These are phyloP conservation scores for Chromis chromis DNA, from an alignment of 2,797 vertebrate genomes.

Conservation along the genomic window DNA sequence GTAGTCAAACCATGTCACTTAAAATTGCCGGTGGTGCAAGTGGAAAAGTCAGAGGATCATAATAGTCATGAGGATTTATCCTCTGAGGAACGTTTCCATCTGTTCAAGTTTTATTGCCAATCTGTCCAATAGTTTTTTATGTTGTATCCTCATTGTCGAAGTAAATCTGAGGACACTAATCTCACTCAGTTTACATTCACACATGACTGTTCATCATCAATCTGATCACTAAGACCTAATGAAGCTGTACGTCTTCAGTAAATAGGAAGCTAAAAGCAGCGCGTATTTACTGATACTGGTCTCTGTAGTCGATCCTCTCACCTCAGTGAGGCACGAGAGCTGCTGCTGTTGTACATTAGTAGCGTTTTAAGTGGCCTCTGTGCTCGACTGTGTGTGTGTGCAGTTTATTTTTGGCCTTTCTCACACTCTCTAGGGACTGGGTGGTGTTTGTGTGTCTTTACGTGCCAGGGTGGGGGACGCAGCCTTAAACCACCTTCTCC, in stretches of 20 bases:
- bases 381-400: conserved; percentile 25
- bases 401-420: conserved; percentile 62
- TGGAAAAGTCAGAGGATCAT: not conserved
- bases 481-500: conserved; percentile 44
- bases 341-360: conserved; percentile 6
- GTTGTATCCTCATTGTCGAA: not conserved
- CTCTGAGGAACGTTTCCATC: not conserved
- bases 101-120: not conserved
- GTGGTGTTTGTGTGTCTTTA: conserved; percentile 52
- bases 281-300: not conserved
- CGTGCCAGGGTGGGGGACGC: conserved; percentile 39
- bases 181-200: not conserved
- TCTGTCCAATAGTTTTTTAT: not conserved
- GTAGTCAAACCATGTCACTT: too few species aligned
- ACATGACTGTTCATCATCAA: not conserved
- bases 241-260: not conserved
- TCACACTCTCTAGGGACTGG: conserved; percentile 43
- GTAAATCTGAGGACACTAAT: not conserved
- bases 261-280: not conserved
- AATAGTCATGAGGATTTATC: not conserved
- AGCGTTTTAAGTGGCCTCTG: conserved; percentile 32
- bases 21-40: too few species aligned
- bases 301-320: not conserved
- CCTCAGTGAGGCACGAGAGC: conserved; percentile 12
- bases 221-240: not conserved